Evolutionary conservation across 2,113 vertebrate genomes (phyloP).

Genomic region (Condylura cristata): DNA sequence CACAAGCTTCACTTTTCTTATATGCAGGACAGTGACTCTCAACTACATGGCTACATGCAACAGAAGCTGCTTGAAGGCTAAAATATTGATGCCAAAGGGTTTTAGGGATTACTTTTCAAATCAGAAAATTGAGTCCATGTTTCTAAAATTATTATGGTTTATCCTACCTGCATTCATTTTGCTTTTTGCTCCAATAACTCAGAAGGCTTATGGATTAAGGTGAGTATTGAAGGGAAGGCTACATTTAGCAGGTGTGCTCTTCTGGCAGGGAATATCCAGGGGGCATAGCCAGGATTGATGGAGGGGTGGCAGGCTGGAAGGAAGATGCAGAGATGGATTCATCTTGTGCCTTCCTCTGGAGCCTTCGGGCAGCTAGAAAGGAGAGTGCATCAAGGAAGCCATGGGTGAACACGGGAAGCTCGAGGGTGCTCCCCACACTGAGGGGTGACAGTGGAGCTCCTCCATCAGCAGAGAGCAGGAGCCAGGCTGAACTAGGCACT

Average conservation of each 20-base stretch:
- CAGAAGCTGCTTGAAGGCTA: not conserved
- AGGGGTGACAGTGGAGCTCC: fast-evolving
- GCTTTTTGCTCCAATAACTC: not conserved
- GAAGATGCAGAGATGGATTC: not conserved
- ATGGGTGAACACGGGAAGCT: not conserved
- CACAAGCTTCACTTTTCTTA: not conserved
- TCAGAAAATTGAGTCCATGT: not conserved
- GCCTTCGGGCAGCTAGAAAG: not conserved
- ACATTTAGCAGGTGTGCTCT: fast-evolving
- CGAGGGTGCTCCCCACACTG: fast-evolving
- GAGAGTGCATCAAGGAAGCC: not conserved
- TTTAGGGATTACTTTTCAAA: not conserved
- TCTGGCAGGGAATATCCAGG: not conserved
- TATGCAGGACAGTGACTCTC: no score
- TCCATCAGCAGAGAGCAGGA: not conserved
- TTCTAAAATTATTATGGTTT: not conserved
- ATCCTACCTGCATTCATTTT: not conserved
- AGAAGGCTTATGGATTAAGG: not conserved
- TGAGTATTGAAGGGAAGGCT: not conserved
- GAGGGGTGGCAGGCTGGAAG: not conserved
- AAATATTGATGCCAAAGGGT: not conserved
- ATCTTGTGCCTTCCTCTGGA: not conserved
- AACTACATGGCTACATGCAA: no score
- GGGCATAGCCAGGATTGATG: not conserved
- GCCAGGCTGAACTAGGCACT: fast-evolving